Evolutionary conservation across 2,888 invertebrate species (phyloP).

Genomic region (Deilephila elpenor): DNA sequence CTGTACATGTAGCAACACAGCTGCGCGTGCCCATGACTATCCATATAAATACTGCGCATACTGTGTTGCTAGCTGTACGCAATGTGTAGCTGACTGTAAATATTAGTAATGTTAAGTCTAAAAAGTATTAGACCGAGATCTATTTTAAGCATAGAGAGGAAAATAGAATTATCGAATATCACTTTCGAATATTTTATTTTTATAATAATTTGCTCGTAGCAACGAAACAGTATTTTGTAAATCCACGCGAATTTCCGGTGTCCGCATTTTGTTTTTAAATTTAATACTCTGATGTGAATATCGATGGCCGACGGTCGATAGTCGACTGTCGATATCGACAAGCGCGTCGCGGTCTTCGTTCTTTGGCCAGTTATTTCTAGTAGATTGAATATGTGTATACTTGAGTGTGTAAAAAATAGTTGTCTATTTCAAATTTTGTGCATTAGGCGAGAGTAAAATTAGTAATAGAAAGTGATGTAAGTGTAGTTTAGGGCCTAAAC

Average conservation of each 20-base stretch:
- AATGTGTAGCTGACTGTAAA: constrained; percentile 68
- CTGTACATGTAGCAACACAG: constrained; percentile 33
- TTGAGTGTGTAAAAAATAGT: constrained; percentile 65
- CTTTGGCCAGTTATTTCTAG: constrained; percentile 70
- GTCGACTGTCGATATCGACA: constrained; percentile 15
- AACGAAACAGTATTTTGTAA: constrained; percentile 77
- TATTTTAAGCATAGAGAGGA: constrained; percentile 69
- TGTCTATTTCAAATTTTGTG: constrained; percentile 62
- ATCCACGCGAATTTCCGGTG: constrained; percentile 25
- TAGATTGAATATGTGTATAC: constrained; percentile 63
- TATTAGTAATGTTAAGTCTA: constrained; percentile 64
- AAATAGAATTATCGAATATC: constrained; percentile 58
- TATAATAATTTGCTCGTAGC: constrained; percentile 75
- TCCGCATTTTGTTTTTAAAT: constrained; percentile 31
- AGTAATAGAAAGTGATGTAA: constrained; percentile 48
- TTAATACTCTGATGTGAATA: constrained; percentile 30
- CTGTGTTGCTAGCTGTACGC: constrained; percentile 65
- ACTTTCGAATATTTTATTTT: constrained; percentile 73
- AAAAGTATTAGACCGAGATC: constrained; percentile 73
- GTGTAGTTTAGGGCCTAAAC: constrained; percentile 65
- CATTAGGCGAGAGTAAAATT: constrained; percentile 57
- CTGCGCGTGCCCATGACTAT: background rate
- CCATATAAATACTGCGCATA: constrained; percentile 37
- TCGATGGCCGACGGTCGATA: constrained; percentile 19
- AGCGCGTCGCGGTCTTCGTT: constrained; percentile 43